A percentile compares a stretch with the other conserved stretches of the same genome.
Evolutionary conservation across 2,888 invertebrate species (phyloP).

Genomic region (Philaethria dido): DNA sequence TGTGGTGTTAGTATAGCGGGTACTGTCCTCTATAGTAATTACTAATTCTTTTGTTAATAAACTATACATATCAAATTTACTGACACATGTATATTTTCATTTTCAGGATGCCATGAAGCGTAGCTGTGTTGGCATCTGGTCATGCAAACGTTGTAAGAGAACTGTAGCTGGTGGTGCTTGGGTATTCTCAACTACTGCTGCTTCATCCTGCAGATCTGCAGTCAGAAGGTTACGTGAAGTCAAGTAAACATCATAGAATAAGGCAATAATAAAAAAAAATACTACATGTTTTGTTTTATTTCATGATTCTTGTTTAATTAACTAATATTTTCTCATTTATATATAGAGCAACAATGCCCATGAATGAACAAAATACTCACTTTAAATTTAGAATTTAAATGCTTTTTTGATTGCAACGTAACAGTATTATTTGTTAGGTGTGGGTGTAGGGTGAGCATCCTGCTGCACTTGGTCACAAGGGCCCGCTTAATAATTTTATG

Average conservation of each 20-base stretch:
- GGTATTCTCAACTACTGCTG: slow-evolving; percentile 99
- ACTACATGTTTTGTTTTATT: slow-evolving; percentile 56
- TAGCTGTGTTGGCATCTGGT: slow-evolving; percentile 98
- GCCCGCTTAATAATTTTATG: too few species aligned
- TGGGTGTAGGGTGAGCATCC: too few species aligned
- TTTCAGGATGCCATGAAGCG: slow-evolving; percentile 99
- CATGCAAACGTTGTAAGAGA: slow-evolving; percentile 98
- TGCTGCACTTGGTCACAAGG: too few species aligned
- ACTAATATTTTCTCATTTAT: not conserved
- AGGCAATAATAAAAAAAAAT: slow-evolving; percentile 73
- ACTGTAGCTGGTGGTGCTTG: slow-evolving; percentile 99
- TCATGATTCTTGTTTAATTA: slow-evolving; percentile 20
- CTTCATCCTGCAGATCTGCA: slow-evolving; percentile 98
- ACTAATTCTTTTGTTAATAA: not conserved
- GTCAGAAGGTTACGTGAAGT: slow-evolving; percentile 97
- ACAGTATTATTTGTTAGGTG: too few species aligned
- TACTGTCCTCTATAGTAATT: too few species aligned
- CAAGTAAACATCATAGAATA: slow-evolving; percentile 74
- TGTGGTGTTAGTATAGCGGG: too few species aligned
- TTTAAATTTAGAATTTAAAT: too few species aligned
- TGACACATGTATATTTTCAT: not conserved
- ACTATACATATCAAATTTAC: not conserved
- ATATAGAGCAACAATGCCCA: too few species aligned
- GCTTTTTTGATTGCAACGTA: too few species aligned
- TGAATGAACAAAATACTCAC: too few species aligned